These are phyloP conservation scores for Glareola pratincola DNA, from an alignment of 2,113 vertebrate genomes.

Conservation along the genomic window DNA sequence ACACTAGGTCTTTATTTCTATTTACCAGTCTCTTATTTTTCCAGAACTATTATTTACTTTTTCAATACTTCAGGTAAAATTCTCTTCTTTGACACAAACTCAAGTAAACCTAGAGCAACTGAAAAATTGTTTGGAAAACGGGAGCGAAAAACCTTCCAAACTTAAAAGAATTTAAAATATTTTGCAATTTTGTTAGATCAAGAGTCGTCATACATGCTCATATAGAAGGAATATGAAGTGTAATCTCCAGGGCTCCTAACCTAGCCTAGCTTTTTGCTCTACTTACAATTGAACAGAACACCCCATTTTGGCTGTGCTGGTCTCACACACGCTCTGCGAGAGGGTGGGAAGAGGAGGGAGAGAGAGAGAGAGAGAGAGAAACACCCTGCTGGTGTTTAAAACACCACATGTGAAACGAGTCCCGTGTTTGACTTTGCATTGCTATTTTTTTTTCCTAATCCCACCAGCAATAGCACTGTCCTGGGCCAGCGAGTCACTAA, in stretches of 20 bases:
- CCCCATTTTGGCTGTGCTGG: not conserved
- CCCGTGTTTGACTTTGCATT: not conserved
- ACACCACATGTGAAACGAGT: rapidly evolving
- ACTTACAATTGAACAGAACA: not conserved
- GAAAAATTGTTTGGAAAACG: not conserved
- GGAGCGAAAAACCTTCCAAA: not conserved
- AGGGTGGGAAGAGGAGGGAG: rapidly evolving
- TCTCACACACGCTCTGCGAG: not conserved
- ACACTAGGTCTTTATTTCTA: not conserved
- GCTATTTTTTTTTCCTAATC: not conserved
- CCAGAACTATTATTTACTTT: not conserved
- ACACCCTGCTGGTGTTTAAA: not conserved
- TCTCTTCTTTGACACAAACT: not conserved
- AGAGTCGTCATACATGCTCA: not conserved
- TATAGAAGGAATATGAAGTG: not conserved
- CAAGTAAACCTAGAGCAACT: not conserved
- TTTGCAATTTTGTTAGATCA: not conserved
- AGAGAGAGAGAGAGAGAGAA: not conserved
- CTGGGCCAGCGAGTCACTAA: not conserved
- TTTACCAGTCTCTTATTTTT: not conserved
- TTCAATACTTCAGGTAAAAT: not conserved
- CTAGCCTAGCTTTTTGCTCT: not conserved
- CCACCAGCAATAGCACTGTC: not conserved
- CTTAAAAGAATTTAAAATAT: not conserved
- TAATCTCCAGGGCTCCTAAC: not conserved